Conservation (phyloP, 1,140 invertebrate species). For the Ylistrum balloti region DNA sequence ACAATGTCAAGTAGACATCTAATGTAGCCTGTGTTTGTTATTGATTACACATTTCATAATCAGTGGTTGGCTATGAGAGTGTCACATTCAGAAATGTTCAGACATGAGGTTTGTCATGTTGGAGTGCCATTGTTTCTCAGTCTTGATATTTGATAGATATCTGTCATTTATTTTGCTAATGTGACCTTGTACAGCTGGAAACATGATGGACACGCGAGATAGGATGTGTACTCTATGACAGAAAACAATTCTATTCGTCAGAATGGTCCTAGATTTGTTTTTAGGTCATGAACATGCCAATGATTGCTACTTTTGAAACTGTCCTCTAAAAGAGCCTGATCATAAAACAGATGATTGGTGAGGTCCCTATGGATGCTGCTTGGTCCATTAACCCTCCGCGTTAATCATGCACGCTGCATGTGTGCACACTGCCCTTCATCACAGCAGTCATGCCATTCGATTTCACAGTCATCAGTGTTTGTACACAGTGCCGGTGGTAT, state of each 20-base stretch:
- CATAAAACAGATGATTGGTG: background rate
- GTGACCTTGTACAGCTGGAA: background rate
- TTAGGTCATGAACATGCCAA: background rate
- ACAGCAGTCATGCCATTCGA: background rate
- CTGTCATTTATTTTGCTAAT: background rate
- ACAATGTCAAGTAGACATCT: background rate
- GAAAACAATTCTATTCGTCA: background rate
- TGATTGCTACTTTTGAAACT: background rate
- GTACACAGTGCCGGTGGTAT: background rate
- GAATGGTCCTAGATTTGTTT: background rate
- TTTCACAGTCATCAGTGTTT: background rate
- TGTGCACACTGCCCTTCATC: constrained; percentile 13
- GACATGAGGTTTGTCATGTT: background rate
- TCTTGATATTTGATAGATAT: background rate
- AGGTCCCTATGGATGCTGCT: background rate
- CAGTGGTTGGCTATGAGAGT: background rate
- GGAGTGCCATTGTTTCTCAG: background rate
- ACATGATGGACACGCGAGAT: background rate
- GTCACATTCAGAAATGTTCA: background rate
- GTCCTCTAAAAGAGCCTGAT: background rate
- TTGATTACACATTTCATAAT: too few species aligned
- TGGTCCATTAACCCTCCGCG: background rate
- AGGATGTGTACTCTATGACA: background rate
- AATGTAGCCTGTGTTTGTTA: background rate
- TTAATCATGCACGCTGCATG: constrained; percentile 32